Base-by-base conservation (phyloP, 2,113 vertebrate species). In the Grus americana region DNA sequence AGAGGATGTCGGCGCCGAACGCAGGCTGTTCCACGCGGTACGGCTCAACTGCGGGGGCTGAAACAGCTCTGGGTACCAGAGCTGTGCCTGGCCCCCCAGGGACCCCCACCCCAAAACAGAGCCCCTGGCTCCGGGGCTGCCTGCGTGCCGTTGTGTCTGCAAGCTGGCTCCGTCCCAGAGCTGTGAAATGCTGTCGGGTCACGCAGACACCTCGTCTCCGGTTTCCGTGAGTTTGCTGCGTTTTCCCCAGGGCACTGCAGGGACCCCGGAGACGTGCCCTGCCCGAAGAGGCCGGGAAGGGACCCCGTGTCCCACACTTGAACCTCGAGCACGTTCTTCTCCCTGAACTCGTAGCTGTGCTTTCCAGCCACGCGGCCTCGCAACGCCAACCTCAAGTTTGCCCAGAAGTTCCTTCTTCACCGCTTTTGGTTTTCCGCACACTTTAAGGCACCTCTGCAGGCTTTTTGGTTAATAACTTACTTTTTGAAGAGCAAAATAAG, bases 21-120 rank as follows among this genome's bases (percentile, higher is more conserved):
- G 16, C 22, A 2, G 1, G 0, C 30, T 9, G 7, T 5, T 42
- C 27, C 47, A 10, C 2, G 0, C 0, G 0, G 11, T 4, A 6
- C n/a, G 19, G 52, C 55, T 54, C 54, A 11, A 0, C 62, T 23
- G 1, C 23, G 11, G 66, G 36, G 73, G 18, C 27, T 61, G 59
- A 9, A 71, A 57, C 6, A 10, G 1, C 15, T 0, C 46, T 9
- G 59, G 65, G 80, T 29, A 19, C 27, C 27, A 1, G 24, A 12
- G 36, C 52, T 32, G 44, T 36, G 46, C 42, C 16, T 11, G 14
- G 23, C 6, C 38, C 5, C 40, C 36, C 15, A 27, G 5, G 18
- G 21, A 36, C 29, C 38, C 6, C 15, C 1, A 23, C 65, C 68
- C 27, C 26, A 40, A 40, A 42, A 15, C 10, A 23, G 50, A 26